Evolutionary conservation across 2,888 invertebrate species (phyloP).

Genomic region (Oxystoma pomonae): DNA sequence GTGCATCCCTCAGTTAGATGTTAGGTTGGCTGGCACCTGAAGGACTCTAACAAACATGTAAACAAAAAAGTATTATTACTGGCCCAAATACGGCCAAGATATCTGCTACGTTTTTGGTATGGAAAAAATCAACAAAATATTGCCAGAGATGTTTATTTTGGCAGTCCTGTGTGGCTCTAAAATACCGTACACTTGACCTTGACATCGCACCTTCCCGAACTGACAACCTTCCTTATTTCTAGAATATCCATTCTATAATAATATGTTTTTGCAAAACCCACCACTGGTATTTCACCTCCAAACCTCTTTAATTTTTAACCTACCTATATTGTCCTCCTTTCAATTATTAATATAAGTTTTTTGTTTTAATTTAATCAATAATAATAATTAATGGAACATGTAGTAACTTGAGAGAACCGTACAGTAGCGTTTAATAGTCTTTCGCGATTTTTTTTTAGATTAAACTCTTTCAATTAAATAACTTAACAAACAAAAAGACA

Average conservation of each 20-base stretch:
- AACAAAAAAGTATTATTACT: no score
- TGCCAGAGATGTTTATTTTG: no score
- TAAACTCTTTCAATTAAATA: constrained; percentile 16
- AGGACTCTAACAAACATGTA: no score
- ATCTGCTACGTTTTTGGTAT: no score
- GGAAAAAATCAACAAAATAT: no score
- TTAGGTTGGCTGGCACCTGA: no score
- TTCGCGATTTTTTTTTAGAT: background rate
- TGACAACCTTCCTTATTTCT: background rate
- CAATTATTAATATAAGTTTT: background rate
- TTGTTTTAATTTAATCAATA: background rate
- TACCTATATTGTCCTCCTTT: background rate
- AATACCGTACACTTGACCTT: background rate
- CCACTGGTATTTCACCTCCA: background rate
- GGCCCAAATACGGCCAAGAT: no score
- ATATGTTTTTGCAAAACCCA: background rate
- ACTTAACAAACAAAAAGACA: constrained; percentile 25
- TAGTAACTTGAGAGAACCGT: background rate
- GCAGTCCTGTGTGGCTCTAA: no score
- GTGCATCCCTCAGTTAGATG: no score
- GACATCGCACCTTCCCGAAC: background rate
- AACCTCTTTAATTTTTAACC: background rate
- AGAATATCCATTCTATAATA: background rate
- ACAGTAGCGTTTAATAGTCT: background rate
- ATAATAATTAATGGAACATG: background rate